Conservation (phyloP, 2,888 invertebrate genomes). For the Yponomeuta cagnagella region DNA sequence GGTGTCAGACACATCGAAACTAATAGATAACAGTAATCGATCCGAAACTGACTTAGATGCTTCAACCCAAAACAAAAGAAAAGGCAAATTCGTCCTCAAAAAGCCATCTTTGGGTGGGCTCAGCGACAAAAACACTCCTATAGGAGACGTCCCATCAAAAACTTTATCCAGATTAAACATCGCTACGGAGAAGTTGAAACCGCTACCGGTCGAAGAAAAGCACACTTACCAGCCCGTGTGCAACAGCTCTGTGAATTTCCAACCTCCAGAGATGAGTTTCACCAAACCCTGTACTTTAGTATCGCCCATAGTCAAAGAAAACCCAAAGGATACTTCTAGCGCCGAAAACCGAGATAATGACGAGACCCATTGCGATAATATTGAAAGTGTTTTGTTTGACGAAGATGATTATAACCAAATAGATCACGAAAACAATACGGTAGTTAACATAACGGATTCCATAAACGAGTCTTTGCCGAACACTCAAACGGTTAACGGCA, state of each 20-base stretch:
- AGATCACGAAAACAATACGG: conserved; percentile 32
- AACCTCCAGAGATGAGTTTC: conserved; percentile 47
- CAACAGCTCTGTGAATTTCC: conserved; percentile 61
- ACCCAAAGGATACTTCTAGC: neutral
- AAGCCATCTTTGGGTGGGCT: conserved; percentile 47
- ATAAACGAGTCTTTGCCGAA: conserved; percentile 35
- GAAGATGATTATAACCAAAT: conserved; percentile 39
- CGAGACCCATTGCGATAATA: neutral
- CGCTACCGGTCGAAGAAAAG: conserved; percentile 37
- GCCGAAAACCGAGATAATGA: conserved; percentile 4
- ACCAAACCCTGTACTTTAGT: conserved; percentile 40
- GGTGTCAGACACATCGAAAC: conserved; percentile 31
- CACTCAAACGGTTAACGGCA: conserved; percentile 33
- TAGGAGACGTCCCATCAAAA: conserved; percentile 45
- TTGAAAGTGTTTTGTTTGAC: neutral
- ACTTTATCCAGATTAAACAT: conserved; percentile 54
- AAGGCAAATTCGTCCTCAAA: conserved; percentile 64
- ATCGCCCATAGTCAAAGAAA: conserved; percentile 35
- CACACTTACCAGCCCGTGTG: conserved; percentile 36
- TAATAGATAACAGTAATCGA: conserved; percentile 32
- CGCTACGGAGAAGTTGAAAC: conserved; percentile 53
- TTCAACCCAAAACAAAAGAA: conserved; percentile 40
- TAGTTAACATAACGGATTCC: conserved; percentile 32
- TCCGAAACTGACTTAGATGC: conserved; percentile 34
- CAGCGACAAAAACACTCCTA: conserved; percentile 32